Base-by-base conservation (phyloP, 2,888 invertebrate genomes). In the Teleogryllus oceanicus region DNA sequence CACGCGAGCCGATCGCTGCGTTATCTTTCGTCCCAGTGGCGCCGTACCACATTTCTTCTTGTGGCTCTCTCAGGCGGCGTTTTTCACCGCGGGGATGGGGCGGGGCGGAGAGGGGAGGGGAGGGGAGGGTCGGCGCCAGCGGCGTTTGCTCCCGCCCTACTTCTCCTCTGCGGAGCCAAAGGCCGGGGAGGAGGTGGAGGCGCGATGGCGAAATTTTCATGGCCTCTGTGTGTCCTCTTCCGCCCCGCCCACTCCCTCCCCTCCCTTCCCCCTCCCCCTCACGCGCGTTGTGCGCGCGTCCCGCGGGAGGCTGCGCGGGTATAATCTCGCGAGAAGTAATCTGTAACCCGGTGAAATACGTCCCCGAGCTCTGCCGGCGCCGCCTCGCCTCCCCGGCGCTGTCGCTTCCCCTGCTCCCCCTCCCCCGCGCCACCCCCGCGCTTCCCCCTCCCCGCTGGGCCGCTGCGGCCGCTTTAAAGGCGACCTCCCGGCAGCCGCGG, bases 271-370 rank as follows among this genome's bases (percentile, higher is more conserved):
- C 11, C 62, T 62, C 62, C 62, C 62, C 0, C n/a, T 11, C 62
- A 12, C n/a, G 62, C 62, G 62, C 62, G 62, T 62, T 62, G 16
- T 62, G 16, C 62, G 13, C n/a, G 62, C 16, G 13, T 62, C 62
- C 62, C 62, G 62, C 62, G 62, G 62, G 62, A 62, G 62, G 62
- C 8, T 10, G 62, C 62, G 62, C 62, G 13, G 62, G 62, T 62
- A 62, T 62, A 62, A 62, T 62, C 62, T 62, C 62, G 62, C 62
- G 62, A 62, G 62, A 62, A 62, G 62, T 62, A 62, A 62, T 62
- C 62, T 62, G 62, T 62, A 62, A 62, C 62, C 62, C 62, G 62
- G 62, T 11, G 62, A 62, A 62, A 62, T 62, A 62, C 62, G 62
- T 62, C 62, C 62, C 62, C 62, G 62, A 62, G 62, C 62, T n/a